Conservation (phyloP, 2,113 vertebrate genomes). For the Anarhynchus alexandrinus region DNA sequence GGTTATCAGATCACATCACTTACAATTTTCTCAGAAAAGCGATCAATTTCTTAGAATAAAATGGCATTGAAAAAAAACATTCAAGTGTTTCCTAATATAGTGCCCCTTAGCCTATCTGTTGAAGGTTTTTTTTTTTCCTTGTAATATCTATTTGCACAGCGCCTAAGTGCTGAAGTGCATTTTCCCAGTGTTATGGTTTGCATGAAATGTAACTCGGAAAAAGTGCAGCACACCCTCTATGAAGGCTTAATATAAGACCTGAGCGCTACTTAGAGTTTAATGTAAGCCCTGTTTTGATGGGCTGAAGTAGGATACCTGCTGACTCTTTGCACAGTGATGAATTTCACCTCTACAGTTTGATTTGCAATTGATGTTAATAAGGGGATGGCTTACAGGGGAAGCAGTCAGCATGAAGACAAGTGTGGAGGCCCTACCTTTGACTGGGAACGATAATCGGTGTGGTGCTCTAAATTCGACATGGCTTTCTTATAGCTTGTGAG, state of each 20-base stretch:
- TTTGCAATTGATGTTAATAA: slow-evolving; percentile 33
- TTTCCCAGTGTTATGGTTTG: slow-evolving; percentile 4
- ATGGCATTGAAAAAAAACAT: neutral
- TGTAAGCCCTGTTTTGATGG: slow-evolving; percentile 35
- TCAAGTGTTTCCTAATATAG: slow-evolving; percentile 21
- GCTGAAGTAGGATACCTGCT: slow-evolving; percentile 45
- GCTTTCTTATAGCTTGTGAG: neutral
- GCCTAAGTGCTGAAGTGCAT: slow-evolving; percentile 1
- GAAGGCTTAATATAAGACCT: neutral
- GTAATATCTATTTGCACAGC: neutral
- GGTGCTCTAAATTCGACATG: neutral
- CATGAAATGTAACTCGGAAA: neutral
- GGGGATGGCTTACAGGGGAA: slow-evolving; percentile 15
- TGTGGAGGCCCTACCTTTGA: neutral
- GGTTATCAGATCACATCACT: neutral
- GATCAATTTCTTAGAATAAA: slow-evolving; percentile 9
- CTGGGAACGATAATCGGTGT: neutral
- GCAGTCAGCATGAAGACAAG: neutral
- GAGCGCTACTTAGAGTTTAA: neutral
- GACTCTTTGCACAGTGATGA: slow-evolving; percentile 23
- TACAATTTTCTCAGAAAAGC: neutral
- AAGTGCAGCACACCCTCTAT: neutral
- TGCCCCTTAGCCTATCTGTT: neutral
- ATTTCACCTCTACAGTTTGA: slow-evolving; percentile 9
- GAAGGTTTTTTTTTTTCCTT: neutral